These are phyloP conservation scores for Cyaniris semiargus DNA, from an alignment of 2,888 invertebrate species.

Conservation along the genomic window DNA sequence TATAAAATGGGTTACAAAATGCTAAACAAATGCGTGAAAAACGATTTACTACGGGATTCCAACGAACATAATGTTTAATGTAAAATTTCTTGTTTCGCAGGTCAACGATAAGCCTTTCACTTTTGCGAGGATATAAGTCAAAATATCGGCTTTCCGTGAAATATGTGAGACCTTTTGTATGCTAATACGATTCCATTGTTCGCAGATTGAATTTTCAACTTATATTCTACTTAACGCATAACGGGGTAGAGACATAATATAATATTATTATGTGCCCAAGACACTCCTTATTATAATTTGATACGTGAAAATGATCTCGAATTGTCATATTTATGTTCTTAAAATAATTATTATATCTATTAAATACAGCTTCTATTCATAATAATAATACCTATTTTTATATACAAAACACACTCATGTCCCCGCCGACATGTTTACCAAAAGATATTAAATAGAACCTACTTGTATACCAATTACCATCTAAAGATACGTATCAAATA, in stretches of 20 bases:
- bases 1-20: no score
- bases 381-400: no score
- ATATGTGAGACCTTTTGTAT: conserved; percentile 80
- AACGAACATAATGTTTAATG: conserved; percentile 32
- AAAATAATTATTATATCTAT: no score
- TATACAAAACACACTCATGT: no score
- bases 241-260: conserved; percentile 51
- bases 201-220: conserved; percentile 78
- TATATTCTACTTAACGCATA: conserved; percentile 72
- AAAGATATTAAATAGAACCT: no score
- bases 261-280: neutral
- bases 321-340: no score
- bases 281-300: neutral
- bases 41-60: neutral
- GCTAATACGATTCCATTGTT: conserved; percentile 79
- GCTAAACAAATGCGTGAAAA: no score
- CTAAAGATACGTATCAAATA: no score
- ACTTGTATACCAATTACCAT: no score
- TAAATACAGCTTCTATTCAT: no score
- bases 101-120: conserved; percentile 66
- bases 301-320: no score
- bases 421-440: no score
- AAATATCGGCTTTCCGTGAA: conserved; percentile 78
- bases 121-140: conserved; percentile 74
- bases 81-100: conserved; percentile 67